Base-by-base conservation (phyloP, 37 sponge, comb jelly and placozoan species). In the Agelas oroides region DNA sequence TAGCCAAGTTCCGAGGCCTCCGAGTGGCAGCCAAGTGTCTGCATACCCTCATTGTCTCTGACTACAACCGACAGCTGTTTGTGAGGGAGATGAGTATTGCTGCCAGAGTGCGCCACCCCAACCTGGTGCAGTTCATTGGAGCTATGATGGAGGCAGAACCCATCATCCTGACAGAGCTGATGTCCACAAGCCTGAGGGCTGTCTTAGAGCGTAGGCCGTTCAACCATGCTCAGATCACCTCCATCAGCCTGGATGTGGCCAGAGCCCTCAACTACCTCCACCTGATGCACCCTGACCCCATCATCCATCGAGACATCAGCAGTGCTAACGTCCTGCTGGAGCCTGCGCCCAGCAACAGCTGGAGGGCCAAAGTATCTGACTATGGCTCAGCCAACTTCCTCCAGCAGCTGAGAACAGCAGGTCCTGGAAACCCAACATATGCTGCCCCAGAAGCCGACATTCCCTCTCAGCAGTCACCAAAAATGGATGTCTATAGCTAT, bases 221-320 rank as follows among this genome's bases (percentile, higher is more conserved):
- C 20, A 15, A 78, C 5, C 52, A 76, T 34, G n/a, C 19, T 36
- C 83, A 83, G 3, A 1, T 84, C 34, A 55, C 63, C 13, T 55
- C 87, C 38, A 70, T 86, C 38, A 46, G 66, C 32, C 27, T 65
- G 17, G 84, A 93, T 28, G 78, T 89, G 15, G 79, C 84, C 46
- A 25, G 73, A n/a, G 90, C 90, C 31, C 80, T 89, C 31, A 83
- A 78, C 67, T 93, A 89, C 79, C 82, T 93, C 41, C 94, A 93
- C 72, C 59, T 65, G 21, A 81, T 81, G 72, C 60, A 31, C 5
- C 89, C 93, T 32, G 78, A 88, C 53, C 93, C 93, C 21, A 86
- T 93, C 37, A 86, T 93, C 62, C 94, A 93, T 62, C 79, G 94
- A 27, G 87, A 93, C 65, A 70, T 93, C 75, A 93, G 87, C 62